Conservation (phyloP, 1,140 invertebrate genomes). For the Diachasmimorpha longicaudata region DNA sequence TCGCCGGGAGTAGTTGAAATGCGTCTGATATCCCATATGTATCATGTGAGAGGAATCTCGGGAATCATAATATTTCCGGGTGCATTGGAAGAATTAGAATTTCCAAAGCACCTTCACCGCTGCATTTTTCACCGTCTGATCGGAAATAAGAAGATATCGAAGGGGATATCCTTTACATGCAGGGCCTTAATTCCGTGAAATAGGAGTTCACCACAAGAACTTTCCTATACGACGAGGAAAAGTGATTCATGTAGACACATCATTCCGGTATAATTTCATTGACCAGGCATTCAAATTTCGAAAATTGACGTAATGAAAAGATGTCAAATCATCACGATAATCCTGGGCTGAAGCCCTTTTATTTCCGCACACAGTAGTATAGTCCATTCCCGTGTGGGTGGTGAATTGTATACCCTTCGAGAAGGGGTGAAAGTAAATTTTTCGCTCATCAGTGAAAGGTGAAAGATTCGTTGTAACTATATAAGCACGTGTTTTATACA, state of each 20-base stretch:
- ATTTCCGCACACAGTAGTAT: neutral
- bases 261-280: neutral
- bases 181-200: neutral
- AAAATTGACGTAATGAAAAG: neutral
- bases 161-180: neutral
- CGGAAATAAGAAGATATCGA: neutral
- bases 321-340: too few relatives aligned
- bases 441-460: slow-evolving; percentile 50
- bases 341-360: too few relatives aligned
- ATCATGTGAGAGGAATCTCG: neutral
- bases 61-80: slow-evolving; percentile 25
- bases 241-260: neutral
- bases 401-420: neutral
- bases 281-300: neutral
- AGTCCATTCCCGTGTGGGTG: neutral
- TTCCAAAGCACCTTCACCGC: too few relatives aligned
- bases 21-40: neutral
- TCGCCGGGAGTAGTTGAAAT: neutral
- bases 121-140: too few relatives aligned
- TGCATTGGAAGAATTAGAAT: slow-evolving; percentile 27
- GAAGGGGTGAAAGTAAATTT: slow-evolving; percentile 19
- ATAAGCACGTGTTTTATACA: slow-evolving; percentile 44
- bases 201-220: neutral
- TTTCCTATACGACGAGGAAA: neutral
- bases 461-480: slow-evolving; percentile 48